These are phyloP conservation scores for Hycleus phaleratus DNA, from an alignment of 1,140 invertebrate species.

Conservation along the genomic window DNA sequence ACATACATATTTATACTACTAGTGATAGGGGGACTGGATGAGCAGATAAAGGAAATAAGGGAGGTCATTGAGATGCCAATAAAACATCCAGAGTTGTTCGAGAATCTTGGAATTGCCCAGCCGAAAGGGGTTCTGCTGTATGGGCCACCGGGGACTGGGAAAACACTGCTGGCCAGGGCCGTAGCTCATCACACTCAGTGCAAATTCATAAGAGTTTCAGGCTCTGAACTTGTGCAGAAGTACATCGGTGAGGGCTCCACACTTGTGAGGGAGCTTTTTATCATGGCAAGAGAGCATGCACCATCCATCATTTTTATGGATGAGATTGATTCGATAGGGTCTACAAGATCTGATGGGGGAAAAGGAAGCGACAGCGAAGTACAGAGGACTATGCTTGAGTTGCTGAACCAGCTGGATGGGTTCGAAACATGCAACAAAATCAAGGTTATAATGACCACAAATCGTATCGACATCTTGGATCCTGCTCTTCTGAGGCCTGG, in stretches of 20 bases:
- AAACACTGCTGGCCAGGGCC: constrained; percentile 93
- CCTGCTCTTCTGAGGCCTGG: constrained; percentile 94
- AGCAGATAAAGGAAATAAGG: constrained; percentile 99
- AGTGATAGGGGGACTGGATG: constrained; percentile 95
- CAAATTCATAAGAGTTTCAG: constrained; percentile 98
- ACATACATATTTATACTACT: too few species aligned
- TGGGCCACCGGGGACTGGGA: constrained; percentile 87
- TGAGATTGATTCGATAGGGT: constrained; percentile 99
- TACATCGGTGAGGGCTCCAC: constrained; percentile 99
- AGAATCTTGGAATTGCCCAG: constrained; percentile 96
- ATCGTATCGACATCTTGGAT: constrained; percentile 98
- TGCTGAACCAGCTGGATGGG: constrained; percentile 97
- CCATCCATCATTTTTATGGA: constrained; percentile 99
- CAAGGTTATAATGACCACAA: constrained; percentile 99
- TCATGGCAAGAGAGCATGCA: constrained; percentile 99
- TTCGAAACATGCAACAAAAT: constrained; percentile 99
- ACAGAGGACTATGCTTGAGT: constrained; percentile 98
- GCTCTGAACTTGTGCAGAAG: constrained; percentile 98
- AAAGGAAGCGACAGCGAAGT: constrained; percentile 99
- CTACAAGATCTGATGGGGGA: constrained; percentile 95
- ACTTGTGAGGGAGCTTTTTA: constrained; percentile 98
- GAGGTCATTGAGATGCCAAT: constrained; percentile 99
- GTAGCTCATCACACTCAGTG: constrained; percentile 99
- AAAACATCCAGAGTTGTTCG: constrained; percentile 99
- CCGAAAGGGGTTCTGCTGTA: constrained; percentile 98